Percentiles rank a stretch among this genome's conserved stretches.
These are phyloP conservation scores for Oxyura jamaicensis DNA, from an alignment of 2,113 vertebrate species.

Conservation along the genomic window DNA sequence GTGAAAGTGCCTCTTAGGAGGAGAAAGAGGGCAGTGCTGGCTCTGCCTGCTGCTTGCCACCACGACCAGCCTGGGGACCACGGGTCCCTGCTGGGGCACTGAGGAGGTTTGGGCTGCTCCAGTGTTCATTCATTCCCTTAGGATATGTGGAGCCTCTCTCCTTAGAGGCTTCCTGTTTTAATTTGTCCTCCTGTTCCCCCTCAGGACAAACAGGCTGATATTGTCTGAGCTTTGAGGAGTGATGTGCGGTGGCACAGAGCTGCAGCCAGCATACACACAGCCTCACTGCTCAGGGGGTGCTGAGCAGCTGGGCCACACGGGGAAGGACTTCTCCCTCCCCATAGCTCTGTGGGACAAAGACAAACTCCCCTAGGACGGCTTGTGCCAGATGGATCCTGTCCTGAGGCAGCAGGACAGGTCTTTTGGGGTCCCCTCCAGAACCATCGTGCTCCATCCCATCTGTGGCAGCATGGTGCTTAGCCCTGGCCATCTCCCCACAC, in stretches of 20 bases:
- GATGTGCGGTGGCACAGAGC: background rate
- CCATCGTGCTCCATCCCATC: background rate
- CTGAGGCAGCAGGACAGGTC: too few relatives aligned
- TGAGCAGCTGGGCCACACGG: background rate
- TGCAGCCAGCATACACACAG: accelerated
- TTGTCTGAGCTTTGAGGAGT: background rate
- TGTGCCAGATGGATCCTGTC: too few relatives aligned
- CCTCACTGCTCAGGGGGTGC: background rate
- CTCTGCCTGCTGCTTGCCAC: background rate
- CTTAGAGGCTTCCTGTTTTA: background rate
- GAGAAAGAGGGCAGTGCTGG: background rate
- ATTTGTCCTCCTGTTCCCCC: background rate
- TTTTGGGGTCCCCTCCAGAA: background rate
- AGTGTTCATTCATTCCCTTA: accelerated
- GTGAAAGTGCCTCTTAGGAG: background rate
- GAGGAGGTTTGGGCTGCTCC: background rate
- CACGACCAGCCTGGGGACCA: background rate
- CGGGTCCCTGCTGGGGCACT: accelerated
- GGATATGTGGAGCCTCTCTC: background rate
- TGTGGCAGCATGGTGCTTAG: background rate
- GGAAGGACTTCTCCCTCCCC: background rate
- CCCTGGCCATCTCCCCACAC: background rate
- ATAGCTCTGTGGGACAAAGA: background rate
- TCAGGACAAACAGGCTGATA: too few relatives aligned
- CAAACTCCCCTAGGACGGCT: accelerated